These are phyloP conservation scores for Desmophyllum pertusum DNA, from an alignment of 92 coral and sea anemone species.

Conservation along the genomic window DNA sequence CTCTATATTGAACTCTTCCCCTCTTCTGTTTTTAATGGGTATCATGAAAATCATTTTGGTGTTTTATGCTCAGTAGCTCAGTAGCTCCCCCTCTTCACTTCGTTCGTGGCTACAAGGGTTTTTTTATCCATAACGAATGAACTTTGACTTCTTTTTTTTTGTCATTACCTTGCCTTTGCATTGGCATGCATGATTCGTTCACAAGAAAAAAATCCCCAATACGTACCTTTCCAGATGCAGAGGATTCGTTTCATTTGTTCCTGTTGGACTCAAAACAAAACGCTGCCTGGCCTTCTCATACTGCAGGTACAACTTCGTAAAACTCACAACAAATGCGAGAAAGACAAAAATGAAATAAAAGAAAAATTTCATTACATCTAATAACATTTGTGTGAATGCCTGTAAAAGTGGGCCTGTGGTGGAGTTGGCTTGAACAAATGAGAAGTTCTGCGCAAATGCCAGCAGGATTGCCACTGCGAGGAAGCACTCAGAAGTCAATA, in stretches of 20 bases:
- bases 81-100: too few species aligned
- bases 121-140: too few species aligned
- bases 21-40: too few species aligned
- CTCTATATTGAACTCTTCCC: too few species aligned
- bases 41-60: too few species aligned
- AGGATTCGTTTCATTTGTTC: conserved; percentile 22
- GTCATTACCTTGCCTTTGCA: neutral
- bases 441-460: conserved; percentile 37
- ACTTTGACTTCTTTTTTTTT: too few species aligned
- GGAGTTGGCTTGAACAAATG: conserved; percentile 39
- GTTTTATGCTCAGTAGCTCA: too few species aligned
- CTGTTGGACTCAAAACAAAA: neutral
- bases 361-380: conserved; percentile 50
- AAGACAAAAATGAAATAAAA: conserved; percentile 41
- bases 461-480: conserved; percentile 38
- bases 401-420: conserved; percentile 50
- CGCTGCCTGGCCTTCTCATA: conserved; percentile 30
- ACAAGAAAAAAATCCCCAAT: neutral
- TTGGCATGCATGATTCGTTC: too few species aligned
- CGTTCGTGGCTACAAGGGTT: too few species aligned
- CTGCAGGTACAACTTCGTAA: conserved; percentile 51
- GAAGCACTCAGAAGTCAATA: conserved; percentile 42
- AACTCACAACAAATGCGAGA: conserved; percentile 57
- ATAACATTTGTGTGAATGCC: conserved; percentile 44
- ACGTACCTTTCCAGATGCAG: conserved; percentile 34